Percentiles rank a stretch among this genome's conserved stretches.
These are phyloP conservation scores for Tetragnatha versicolor DNA, from an alignment of 1,140 invertebrate species.

Conservation along the genomic window DNA sequence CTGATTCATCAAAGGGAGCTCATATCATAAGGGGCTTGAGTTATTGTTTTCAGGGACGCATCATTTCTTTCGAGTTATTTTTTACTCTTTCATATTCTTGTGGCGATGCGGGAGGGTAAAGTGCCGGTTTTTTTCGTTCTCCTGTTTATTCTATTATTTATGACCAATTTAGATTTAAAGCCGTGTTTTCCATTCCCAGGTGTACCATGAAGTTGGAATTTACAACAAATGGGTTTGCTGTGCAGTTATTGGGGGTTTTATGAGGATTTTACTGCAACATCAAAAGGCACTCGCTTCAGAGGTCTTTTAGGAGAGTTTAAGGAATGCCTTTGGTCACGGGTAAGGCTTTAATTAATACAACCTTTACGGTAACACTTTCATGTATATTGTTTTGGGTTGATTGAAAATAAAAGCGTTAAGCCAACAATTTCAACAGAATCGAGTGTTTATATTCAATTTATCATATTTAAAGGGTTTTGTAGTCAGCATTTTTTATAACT, in stretches of 20 bases:
- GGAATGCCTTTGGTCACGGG: no score
- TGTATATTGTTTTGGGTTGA: no score
- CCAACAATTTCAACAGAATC: no score
- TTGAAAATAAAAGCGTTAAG: no score
- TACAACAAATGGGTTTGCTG: constrained; percentile 9
- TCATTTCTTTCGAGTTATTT: constrained; percentile 10
- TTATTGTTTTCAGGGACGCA: constrained; percentile 10
- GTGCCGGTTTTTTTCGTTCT: neutral
- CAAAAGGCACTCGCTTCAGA: neutral
- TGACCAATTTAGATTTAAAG: constrained; percentile 9
- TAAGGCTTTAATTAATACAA: no score
- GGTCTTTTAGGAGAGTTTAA: no score
- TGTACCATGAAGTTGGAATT: constrained; percentile 16
- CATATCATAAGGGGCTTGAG: neutral
- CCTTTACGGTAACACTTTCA: no score
- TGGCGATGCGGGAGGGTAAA: neutral
- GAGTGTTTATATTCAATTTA: no score
- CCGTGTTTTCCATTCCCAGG: neutral
- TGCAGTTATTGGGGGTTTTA: constrained; percentile 19
- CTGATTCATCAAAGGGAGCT: constrained; percentile 32
- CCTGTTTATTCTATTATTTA: constrained; percentile 12
- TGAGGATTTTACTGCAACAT: constrained; percentile 4
- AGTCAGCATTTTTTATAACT: no score
- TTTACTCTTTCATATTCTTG: neutral
- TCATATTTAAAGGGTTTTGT: no score